Conservation (phyloP, 2,113 vertebrate genomes). For the Caretta caretta region DNA sequence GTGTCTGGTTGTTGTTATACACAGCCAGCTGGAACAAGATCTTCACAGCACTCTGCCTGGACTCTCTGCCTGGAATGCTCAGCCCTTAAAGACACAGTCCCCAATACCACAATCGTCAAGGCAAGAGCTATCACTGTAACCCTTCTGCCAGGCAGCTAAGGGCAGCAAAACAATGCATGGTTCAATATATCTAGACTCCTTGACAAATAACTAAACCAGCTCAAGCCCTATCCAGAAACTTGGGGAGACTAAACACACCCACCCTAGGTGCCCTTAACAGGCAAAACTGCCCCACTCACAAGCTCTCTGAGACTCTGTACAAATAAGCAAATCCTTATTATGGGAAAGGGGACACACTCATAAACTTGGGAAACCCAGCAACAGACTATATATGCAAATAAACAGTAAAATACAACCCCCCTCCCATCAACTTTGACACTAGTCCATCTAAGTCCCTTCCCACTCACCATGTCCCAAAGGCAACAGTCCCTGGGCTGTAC, state of each 20-base stretch:
- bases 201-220: not conserved
- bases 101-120: not conserved
- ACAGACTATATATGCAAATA: not conserved
- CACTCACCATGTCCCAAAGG: not conserved
- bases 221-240: not conserved
- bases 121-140: not conserved
- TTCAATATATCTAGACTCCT: not conserved
- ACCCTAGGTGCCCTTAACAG: not conserved
- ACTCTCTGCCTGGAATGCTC: not conserved
- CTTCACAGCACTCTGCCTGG: not conserved
- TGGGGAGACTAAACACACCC: fast-evolving
- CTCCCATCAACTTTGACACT: not conserved
- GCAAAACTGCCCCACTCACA: not conserved
- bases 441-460: not conserved
- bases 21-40: not conserved
- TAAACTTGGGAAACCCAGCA: not conserved
- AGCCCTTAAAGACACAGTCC: not conserved
- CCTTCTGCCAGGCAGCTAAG: not conserved
- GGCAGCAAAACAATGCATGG: not conserved
- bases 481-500: not conserved
- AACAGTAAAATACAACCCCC: not conserved
- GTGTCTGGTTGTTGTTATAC: not conserved
- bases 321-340: not conserved
- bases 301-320: not conserved
- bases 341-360: not conserved